Evolutionary conservation across 53 echinoderm and acorn worm species (phyloP).

Genomic region (Hippasteria phrygiana): DNA sequence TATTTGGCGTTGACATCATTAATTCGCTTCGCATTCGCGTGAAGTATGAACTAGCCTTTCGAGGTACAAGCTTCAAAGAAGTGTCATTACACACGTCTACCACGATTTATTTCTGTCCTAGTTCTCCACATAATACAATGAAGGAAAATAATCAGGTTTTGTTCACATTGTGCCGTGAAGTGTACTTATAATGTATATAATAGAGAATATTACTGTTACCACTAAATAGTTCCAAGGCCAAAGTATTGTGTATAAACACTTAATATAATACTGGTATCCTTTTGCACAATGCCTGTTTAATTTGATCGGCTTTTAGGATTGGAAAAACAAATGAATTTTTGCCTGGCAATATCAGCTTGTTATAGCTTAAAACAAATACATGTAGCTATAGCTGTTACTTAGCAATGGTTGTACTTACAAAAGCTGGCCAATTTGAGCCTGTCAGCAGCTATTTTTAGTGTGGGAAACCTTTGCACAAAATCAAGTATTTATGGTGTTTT

Average conservation of each 20-base stretch:
- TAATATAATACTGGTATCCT: background rate
- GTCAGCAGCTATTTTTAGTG: background rate
- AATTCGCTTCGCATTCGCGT: no score
- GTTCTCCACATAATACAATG: background rate
- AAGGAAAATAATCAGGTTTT: background rate
- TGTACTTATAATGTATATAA: conserved; percentile 66
- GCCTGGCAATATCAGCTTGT: background rate
- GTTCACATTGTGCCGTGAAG: conserved; percentile 50
- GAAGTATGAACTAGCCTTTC: no score
- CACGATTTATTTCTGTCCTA: background rate
- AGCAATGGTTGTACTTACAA: conserved; percentile 7
- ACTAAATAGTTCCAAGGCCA: conserved; percentile 40
- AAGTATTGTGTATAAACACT: conserved; percentile 49
- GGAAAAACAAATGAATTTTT: background rate
- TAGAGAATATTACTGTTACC: conserved; percentile 17
- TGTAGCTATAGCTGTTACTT: background rate
- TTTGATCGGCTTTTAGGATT: background rate
- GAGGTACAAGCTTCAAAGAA: no score
- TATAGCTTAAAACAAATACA: background rate
- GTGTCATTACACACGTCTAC: background rate
- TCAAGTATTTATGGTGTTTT: background rate
- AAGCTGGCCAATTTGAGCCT: background rate
- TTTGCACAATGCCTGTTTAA: conserved; percentile 29
- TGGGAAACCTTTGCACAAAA: background rate
- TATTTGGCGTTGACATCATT: no score